These are phyloP conservation scores for Tetragonisca angustula DNA, from an alignment of 2,888 invertebrate species.

Conservation along the genomic window DNA sequence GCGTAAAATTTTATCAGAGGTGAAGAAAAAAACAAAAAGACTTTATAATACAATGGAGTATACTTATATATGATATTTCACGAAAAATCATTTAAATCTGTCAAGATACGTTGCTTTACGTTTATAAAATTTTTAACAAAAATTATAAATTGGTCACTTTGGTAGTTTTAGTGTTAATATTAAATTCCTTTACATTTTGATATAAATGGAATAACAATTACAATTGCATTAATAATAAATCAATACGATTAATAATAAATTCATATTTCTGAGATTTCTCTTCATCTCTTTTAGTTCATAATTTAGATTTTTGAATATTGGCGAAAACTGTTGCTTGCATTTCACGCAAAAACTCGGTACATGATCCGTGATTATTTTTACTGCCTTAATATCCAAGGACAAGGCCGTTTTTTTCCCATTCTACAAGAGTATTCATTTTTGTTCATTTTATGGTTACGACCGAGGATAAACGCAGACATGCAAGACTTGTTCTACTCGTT, in stretches of 20 bases:
- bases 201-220: no score
- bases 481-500: not conserved
- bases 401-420: not conserved
- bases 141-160: no score
- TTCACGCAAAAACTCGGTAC: not conserved
- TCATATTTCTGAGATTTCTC: not conserved
- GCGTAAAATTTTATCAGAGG: no score
- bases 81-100: no score
- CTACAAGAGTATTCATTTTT: constrained; percentile 4
- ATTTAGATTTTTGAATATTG: not conserved
- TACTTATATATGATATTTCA: no score
- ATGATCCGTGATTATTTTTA: not conserved
- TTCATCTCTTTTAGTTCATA: not conserved
- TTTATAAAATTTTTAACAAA: no score
- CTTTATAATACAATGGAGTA: no score
- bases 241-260: not conserved
- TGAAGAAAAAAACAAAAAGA: no score
- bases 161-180: no score
- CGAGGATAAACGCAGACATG: not conserved
- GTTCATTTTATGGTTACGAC: constrained; percentile 4
- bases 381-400: constrained; percentile 8
- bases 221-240: no score
- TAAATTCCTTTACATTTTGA: no score
- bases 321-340: not conserved
- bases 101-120: no score